These are phyloP conservation scores for Spodoptera litura DNA, from an alignment of 1,140 invertebrate genomes.

Conservation along the genomic window DNA sequence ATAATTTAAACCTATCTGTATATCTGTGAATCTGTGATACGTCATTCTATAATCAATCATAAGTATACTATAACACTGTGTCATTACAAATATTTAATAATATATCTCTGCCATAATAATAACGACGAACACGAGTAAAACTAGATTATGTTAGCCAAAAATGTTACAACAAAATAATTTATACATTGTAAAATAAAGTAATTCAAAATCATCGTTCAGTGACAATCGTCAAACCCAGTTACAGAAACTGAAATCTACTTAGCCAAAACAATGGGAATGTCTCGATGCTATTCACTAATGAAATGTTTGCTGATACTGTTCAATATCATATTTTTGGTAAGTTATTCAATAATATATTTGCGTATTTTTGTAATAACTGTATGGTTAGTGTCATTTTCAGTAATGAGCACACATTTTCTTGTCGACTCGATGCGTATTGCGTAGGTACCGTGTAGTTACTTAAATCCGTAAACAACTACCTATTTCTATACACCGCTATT, in stretches of 20 bases:
- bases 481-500: too few relatives aligned
- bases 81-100: too few relatives aligned
- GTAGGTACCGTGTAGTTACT: too few relatives aligned
- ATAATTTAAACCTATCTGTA: too few relatives aligned
- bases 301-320: constrained; percentile 80
- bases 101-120: too few relatives aligned
- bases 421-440: too few relatives aligned
- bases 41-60: not conserved
- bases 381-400: not conserved
- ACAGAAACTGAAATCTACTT: not conserved
- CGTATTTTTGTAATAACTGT: not conserved
- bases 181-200: not conserved
- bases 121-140: too few relatives aligned
- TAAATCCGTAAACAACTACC: too few relatives aligned
- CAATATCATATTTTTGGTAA: constrained; percentile 79
- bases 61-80: not conserved
- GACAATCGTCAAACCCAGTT: not conserved
- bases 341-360: constrained; percentile 11
- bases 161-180: too few relatives aligned
- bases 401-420: too few relatives aligned
- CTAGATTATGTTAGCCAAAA: too few relatives aligned
- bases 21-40: too few relatives aligned
- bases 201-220: not conserved
- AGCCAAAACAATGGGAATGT: constrained; percentile 69
- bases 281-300: constrained; percentile 78